phyloP scores from a whole-genome alignment of 1,140 invertebrate genomes.

The Drosophila athabasca region DNA sequence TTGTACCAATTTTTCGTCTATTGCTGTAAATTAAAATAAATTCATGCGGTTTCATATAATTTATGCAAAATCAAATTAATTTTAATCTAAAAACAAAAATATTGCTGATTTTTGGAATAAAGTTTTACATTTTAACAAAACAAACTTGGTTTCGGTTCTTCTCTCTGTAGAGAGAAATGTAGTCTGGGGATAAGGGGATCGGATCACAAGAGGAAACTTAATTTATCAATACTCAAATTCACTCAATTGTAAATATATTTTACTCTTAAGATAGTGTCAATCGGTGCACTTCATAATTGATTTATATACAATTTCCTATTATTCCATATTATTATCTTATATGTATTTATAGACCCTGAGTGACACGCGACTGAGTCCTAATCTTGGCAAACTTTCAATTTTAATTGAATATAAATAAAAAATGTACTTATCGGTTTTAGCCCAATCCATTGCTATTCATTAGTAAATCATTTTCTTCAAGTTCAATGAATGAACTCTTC shows the following conservation, averaged over 20 bases:
- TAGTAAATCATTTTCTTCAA: too few relatives aligned
- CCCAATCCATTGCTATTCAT: too few relatives aligned
- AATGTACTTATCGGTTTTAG: too few relatives aligned
- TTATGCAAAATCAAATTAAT: constrained; percentile 36
- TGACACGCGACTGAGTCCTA: too few relatives aligned
- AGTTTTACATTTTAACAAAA: constrained; percentile 62
- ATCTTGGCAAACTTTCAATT: too few relatives aligned
- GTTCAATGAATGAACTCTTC: too few relatives aligned
- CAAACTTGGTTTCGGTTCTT: background rate
- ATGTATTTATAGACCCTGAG: background rate
- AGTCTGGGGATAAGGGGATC: too few relatives aligned
- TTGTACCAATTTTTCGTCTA: constrained; percentile 12
- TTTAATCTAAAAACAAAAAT: constrained; percentile 51
- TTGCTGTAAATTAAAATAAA: constrained; percentile 19
- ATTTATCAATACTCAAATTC: background rate
- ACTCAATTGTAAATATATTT: background rate
- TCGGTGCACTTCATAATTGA: background rate
- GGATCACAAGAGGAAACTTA: background rate
- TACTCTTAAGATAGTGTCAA: background rate
- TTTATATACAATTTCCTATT: constrained; percentile 8
- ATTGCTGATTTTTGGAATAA: constrained; percentile 69
- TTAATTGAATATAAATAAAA: too few relatives aligned
- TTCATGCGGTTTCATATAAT: constrained; percentile 60
- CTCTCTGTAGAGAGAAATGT: background rate
- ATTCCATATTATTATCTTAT: constrained; percentile 4